A percentile compares a stretch with the other conserved stretches of the same genome.
These are phyloP conservation scores for Oceanodroma leucorhoa DNA, from an alignment of 2,797 vertebrate species.

Conservation along the genomic window DNA sequence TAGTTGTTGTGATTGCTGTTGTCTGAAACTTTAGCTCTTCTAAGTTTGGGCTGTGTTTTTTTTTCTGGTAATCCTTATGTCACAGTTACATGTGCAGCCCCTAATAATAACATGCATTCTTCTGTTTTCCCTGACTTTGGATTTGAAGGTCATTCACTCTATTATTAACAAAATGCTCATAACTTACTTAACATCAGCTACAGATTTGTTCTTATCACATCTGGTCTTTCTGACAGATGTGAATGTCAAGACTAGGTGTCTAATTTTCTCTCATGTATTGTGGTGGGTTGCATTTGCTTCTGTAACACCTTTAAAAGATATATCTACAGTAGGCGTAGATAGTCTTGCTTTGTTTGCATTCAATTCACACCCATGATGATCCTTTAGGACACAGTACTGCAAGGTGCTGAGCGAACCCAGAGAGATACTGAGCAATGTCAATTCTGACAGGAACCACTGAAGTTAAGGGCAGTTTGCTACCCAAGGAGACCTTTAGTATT, in stretches of 20 bases:
- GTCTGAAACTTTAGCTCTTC: not conserved
- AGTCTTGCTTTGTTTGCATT: not conserved
- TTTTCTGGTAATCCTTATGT: not conserved
- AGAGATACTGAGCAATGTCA: not conserved
- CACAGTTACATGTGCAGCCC: not conserved
- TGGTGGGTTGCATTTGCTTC: not conserved
- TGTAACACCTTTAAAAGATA: not conserved
- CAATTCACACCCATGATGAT: not conserved
- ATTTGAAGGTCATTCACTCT: not conserved
- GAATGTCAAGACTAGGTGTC: not conserved
- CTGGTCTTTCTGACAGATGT: not conserved
- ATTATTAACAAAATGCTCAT: not conserved
- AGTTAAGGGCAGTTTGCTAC: not conserved
- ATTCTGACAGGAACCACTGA: not conserved
- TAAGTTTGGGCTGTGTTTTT: not conserved
- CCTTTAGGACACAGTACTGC: not conserved
- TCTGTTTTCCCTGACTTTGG: not conserved
- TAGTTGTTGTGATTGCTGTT: not conserved
- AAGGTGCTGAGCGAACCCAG: not conserved
- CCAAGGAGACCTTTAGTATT: slow-evolving; percentile 26
- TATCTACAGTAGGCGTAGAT: not conserved
- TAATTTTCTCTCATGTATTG: not conserved
- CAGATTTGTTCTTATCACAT: not conserved
- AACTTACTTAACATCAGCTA: not conserved
- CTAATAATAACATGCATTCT: not conserved